These are phyloP conservation scores for Halichondria panicea DNA, from an alignment of 37 sponge, comb jelly and placozoan species.

Conservation along the genomic window DNA sequence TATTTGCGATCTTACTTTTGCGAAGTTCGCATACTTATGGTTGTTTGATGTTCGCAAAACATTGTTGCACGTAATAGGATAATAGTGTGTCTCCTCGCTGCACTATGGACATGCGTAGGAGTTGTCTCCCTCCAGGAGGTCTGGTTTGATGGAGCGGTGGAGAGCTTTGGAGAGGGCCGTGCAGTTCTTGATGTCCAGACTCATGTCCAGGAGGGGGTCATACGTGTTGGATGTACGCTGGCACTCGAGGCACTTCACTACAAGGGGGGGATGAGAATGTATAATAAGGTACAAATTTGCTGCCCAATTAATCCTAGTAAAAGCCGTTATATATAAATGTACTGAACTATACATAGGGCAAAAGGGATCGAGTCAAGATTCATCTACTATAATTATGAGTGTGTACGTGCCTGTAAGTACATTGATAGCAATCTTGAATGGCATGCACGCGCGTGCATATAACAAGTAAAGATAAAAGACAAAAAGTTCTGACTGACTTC, in stretches of 20 bases:
- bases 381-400: no score
- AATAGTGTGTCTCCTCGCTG: slow-evolving; percentile 28
- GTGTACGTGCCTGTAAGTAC: not conserved
- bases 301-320: no score
- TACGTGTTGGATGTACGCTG: slow-evolving; percentile 82
- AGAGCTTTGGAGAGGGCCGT: slow-evolving; percentile 71
- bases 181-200: slow-evolving; percentile 88
- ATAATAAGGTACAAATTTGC: not conserved
- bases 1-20: not conserved
- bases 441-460: not conserved
- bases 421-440: not conserved
- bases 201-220: slow-evolving; percentile 94
- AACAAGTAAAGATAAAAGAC: not conserved
- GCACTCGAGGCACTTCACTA: slow-evolving; percentile 92
- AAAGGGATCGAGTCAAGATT: no score
- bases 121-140: slow-evolving; percentile 85
- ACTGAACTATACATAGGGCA: no score
- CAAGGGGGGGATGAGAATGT: not conserved
- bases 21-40: not conserved
- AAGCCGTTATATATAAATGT: no score
- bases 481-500: no score
- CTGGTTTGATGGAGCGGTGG: slow-evolving; percentile 66
- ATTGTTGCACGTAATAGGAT: no score
- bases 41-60: no score
- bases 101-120: slow-evolving; percentile 91